These are phyloP conservation scores for Drosophila mimica DNA, from an alignment of 2,888 invertebrate species.

Conservation along the genomic window DNA sequence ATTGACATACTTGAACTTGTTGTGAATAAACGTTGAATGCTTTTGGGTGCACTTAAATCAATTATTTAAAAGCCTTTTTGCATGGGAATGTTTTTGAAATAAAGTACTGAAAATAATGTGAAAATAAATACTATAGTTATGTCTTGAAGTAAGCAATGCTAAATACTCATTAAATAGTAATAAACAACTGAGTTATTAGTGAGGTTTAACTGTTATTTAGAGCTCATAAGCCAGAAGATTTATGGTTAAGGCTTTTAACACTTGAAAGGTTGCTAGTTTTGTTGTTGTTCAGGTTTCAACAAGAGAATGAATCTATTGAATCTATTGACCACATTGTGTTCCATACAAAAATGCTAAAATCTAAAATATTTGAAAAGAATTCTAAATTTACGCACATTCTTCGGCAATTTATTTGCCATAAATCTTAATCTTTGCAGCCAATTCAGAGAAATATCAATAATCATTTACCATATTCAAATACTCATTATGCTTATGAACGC, in stretches of 20 bases:
- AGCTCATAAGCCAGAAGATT: neutral
- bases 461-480: neutral
- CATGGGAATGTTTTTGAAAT: neutral
- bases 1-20: constrained; percentile 43
- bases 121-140: neutral
- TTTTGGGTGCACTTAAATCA: constrained; percentile 16
- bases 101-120: neutral
- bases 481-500: neutral
- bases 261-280: neutral
- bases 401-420: neutral
- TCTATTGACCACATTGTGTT: no score
- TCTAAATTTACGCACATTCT: neutral
- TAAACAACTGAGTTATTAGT: neutral
- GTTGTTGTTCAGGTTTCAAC: neutral
- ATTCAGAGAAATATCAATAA: neutral
- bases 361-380: neutral
- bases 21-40: constrained; percentile 7
- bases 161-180: neutral
- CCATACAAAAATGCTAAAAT: neutral
- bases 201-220: neutral
- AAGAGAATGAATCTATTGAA: neutral
- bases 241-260: neutral
- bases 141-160: neutral
- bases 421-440: neutral
- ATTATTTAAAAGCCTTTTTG: constrained; percentile 38